Base-by-base conservation (phyloP, 2,888 invertebrate genomes). In the Trissonchulus sp. region DNA sequence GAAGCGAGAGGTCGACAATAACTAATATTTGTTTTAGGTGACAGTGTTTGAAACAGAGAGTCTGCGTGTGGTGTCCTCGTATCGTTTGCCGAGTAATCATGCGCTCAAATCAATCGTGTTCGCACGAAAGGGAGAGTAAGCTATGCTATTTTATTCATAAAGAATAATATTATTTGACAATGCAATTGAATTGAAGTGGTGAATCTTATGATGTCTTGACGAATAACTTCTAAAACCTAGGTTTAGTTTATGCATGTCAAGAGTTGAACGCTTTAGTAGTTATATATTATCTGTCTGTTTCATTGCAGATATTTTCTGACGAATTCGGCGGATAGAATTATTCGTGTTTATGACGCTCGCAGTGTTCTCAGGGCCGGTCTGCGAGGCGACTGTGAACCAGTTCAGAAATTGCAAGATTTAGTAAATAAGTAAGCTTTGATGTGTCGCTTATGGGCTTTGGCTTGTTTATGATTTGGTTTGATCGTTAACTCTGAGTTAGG, bases 51-150 rank as follows among this genome's bases (percentile, higher is more conserved):
- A 86, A 48, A 83, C 86, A n/a, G 90, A 90, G 78, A 89, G 89
- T 0, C 87, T 96, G 77, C 89, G 90, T 77, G 86, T 94, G 34
- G 91, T 92, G 81, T 94, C 95, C 0, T 95, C 95, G 82, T 98
- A 96, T 86, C 90, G 93, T 84, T 94, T 96, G 78, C 92, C 93
- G 18, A 95, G 93, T 85, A 93, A 94, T 0, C 95, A 96, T 28
- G 94, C 96, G 37, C 93, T 98, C 1, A 95, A 94, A 86, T 97
- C 97, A 84, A 96, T 99, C 80, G 98, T 99, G 86, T 96, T 98
- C 88, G 94, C 97, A 0, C 89, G 96, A 75, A 89, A 96, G 80
- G 96, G 96, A 85, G 93, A 95, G 90, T 93, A 88, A 81, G 85
- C 81, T n/a, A n/a, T n/a, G n/a, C n/a, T n/a, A n/a, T n/a, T n/a